Evolutionary conservation across 1,140 invertebrate species (phyloP), one percentile per base, ranked within the genome.

Genomic region (Sminthurides bifidus): DNA sequence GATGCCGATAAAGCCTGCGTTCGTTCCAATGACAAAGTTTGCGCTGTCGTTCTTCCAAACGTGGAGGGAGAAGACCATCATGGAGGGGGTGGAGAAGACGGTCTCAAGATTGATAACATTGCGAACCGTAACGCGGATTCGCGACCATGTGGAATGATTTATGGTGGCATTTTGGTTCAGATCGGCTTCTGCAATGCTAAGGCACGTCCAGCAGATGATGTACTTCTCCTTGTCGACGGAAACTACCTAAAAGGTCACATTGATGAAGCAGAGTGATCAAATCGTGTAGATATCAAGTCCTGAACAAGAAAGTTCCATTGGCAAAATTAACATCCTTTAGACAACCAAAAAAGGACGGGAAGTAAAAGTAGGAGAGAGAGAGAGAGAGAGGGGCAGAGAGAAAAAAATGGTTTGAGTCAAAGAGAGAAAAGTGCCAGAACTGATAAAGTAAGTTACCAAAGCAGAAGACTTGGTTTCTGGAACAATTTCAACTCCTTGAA

Each of bases 91-190:
- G 33, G 24, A 21, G 15, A 57, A 41, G 1, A 35, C 35, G 12
- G 49, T 24, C 0, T 30, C 27, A 2, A 61, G 27, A 4, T 53
- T 56, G 12, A 60, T 19, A 6, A 35, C 31, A 23, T 51, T 46
- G 14, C 58, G 54, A 14, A 48, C 40, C 0, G 53, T 52, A 3
- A 60, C 49, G 15, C 44, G 48, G 19, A 60, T 27, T 27, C 10
- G 56, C 3, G 58, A 56, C 58, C 58, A 60, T 3, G 50, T 33
- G 3, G 58, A 52, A 40, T 52, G 43, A 17, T 52, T 29, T 12
- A 17, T n/a, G n/a, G 19, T 37, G 8, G 38, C 1, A 17, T 37
- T 17, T 45, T 33, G 21, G 2, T 23, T 23, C 12, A 19, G 19
- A 21, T 19, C 43, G 2, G n/a, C 24, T 8, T 46, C 56, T 8